phyloP scores from a whole-genome alignment of 2,113 vertebrate genomes.

The Corythoichthys haematopterus region DNA sequence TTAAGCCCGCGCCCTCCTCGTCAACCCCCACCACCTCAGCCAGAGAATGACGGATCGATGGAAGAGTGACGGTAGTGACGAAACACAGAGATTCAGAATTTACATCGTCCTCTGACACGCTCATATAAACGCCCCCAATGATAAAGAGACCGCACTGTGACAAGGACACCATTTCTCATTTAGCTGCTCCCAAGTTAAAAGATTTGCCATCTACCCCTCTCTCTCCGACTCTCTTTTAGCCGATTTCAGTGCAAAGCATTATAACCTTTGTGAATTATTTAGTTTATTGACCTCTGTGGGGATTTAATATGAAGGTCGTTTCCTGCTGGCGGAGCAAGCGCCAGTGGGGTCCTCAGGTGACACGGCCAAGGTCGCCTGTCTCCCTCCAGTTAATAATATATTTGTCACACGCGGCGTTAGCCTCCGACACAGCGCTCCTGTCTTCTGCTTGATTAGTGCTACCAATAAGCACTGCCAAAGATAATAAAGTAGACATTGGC shows the following conservation, averaged over 20 bases:
- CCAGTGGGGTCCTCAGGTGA: constrained; percentile 77
- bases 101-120: constrained; percentile 62
- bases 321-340: constrained; percentile 69
- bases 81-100: constrained; percentile 66
- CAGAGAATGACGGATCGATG: constrained; percentile 59
- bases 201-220: constrained; percentile 54
- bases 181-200: constrained; percentile 60
- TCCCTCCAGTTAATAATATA: constrained; percentile 77
- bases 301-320: constrained; percentile 80
- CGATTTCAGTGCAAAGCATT: constrained; percentile 68
- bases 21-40: constrained; percentile 23
- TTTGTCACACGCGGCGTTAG: constrained; percentile 73
- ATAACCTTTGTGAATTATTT: constrained; percentile 82
- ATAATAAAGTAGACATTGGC: constrained; percentile 76
- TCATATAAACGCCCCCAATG: constrained; percentile 56
- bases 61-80: constrained; percentile 56
- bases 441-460: constrained; percentile 78
- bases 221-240: constrained; percentile 50
- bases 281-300: constrained; percentile 80
- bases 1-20: background rate
- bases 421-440: constrained; percentile 54
- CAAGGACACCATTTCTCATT: constrained; percentile 60
- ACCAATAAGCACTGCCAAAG: constrained; percentile 79
- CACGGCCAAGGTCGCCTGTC: constrained; percentile 72
- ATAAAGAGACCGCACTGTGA: constrained; percentile 61